Percentiles rank a stretch among this genome's conserved stretches.
Conservation (phyloP, 2,797 vertebrate species). For the Rhinogobio ventralis region DNA sequence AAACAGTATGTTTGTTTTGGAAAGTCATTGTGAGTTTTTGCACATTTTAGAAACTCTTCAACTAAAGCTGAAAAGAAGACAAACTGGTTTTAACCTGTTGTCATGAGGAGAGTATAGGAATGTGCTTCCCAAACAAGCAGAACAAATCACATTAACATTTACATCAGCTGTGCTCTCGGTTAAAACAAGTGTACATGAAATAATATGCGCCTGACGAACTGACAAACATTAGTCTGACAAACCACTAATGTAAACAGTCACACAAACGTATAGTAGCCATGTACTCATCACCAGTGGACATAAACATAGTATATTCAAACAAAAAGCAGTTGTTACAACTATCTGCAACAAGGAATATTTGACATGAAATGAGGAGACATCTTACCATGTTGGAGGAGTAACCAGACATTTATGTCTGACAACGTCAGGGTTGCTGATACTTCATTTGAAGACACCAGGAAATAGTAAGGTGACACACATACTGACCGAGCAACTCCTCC, state of each 20-base stretch:
- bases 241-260: neutral
- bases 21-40: neutral
- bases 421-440: neutral
- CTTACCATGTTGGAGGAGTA: slow-evolving; percentile 33
- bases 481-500: slow-evolving; percentile 11
- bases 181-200: neutral
- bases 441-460: slow-evolving; percentile 43
- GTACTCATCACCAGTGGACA: neutral
- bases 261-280: neutral
- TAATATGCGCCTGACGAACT: neutral
- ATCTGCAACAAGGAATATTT: neutral
- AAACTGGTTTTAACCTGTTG: slow-evolving; percentile 39
- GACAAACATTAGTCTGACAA: neutral
- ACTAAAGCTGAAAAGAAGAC: neutral
- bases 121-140: neutral
- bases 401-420: neutral
- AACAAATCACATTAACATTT: neutral
- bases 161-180: neutral
- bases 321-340: neutral
- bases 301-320: neutral
- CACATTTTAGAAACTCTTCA: neutral
- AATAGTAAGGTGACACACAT: slow-evolving; percentile 9
- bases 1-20: neutral
- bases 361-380: neutral
- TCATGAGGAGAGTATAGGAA: neutral